Evolutionary conservation across 2,113 vertebrate species (phyloP).

Genomic region (Oreochromis tanganicae): DNA sequence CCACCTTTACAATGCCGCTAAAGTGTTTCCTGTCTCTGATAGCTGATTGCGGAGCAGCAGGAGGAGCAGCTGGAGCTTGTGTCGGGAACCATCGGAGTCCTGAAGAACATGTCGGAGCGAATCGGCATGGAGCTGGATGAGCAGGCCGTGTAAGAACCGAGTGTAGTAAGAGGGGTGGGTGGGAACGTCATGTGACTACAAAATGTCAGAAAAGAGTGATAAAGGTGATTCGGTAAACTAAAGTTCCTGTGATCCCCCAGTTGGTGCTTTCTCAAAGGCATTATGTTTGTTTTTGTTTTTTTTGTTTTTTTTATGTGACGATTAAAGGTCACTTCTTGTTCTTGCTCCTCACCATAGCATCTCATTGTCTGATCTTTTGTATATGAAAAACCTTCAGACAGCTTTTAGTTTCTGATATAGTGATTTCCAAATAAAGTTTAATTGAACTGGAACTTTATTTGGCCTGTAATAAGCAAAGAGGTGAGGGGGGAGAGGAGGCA

Average conservation of each 20-base stretch:
- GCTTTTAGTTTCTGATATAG: neutral
- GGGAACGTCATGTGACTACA: neutral
- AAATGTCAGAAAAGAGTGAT: neutral
- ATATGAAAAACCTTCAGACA: neutral
- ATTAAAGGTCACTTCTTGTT: neutral
- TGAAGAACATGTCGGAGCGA: slow-evolving; percentile 98
- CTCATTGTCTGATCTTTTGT: neutral
- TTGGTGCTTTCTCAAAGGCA: neutral
- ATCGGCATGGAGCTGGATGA: slow-evolving; percentile 97
- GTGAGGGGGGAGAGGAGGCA: neutral
- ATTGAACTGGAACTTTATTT: neutral
- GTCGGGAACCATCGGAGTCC: slow-evolving; percentile 93
- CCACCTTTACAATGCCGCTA: neutral
- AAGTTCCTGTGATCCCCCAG: neutral
- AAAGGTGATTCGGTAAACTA: neutral
- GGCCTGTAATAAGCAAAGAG: neutral
- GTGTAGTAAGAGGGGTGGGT: neutral
- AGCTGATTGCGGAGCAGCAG: slow-evolving; percentile 93
- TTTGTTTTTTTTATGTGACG: neutral
- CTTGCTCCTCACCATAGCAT: neutral
- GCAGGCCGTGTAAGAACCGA: slow-evolving; percentile 87
- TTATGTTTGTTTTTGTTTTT: neutral
- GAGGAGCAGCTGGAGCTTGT: slow-evolving; percentile 97
- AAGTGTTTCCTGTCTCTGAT: neutral
- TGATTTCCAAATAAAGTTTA: neutral